Evolutionary conservation across 2,888 invertebrate genomes (phyloP).

Genomic region (Tridacna gigas): DNA sequence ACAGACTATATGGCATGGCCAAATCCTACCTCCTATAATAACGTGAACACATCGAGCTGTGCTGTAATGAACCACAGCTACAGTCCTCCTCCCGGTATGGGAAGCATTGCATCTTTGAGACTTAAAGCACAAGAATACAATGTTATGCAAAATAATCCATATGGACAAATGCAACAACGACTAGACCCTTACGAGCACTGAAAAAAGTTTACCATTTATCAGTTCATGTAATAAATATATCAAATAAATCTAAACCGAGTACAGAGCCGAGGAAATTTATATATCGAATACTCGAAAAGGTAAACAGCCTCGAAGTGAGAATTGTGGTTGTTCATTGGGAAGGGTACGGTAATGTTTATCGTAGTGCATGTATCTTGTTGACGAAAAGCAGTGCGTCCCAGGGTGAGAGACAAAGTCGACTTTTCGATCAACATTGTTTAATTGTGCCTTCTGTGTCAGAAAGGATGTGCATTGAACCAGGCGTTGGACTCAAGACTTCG

Average conservation of each 20-base stretch:
- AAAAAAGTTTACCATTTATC: slow-evolving; percentile 20
- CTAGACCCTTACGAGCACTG: slow-evolving; percentile 66
- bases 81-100: slow-evolving; percentile 78
- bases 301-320: no score
- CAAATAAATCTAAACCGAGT: not conserved
- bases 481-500: no score
- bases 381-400: no score
- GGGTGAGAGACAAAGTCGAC: no score
- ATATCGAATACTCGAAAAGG: not conserved
- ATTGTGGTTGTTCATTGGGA: no score
- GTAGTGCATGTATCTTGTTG: no score
- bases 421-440: no score
- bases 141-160: slow-evolving; percentile 77
- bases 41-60: slow-evolving; percentile 79
- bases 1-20: slow-evolving; percentile 82
- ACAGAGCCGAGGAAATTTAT: not conserved
- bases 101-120: slow-evolving; percentile 86
- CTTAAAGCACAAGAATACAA: slow-evolving; percentile 88
- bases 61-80: slow-evolving; percentile 79
- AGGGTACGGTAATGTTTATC: no score
- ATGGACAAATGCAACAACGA: slow-evolving; percentile 76
- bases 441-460: no score
- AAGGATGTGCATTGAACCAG: no score
- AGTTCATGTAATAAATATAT: not conserved
- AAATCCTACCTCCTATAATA: slow-evolving; percentile 74